Evolutionary conservation across 2,113 vertebrate genomes (phyloP).

Genomic region (Podiceps cristatus): DNA sequence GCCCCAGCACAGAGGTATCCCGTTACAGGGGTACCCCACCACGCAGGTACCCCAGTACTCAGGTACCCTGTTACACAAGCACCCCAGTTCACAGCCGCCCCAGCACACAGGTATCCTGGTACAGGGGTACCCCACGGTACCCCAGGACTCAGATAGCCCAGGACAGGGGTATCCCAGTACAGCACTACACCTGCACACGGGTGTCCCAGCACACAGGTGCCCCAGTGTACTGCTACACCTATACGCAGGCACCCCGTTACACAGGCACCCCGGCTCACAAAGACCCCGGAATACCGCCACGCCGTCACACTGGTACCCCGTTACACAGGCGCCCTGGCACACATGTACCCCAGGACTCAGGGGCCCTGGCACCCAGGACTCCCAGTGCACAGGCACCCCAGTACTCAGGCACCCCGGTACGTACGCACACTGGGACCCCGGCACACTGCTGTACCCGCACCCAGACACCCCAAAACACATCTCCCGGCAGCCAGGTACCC

Average conservation of each 20-base stretch:
- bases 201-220: too few species aligned
- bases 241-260: not conserved
- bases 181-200: not conserved
- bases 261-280: not conserved
- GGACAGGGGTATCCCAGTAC: not conserved
- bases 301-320: not conserved
- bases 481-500: too few species aligned
- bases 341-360: not conserved
- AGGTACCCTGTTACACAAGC: too few species aligned
- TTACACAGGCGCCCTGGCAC: too few species aligned
- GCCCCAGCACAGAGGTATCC: too few species aligned
- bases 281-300: too few species aligned
- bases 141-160: not conserved
- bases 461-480: not conserved
- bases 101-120: too few species aligned
- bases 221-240: not conserved
- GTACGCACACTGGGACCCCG: fast-evolving
- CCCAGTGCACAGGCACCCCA: not conserved
- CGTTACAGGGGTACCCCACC: too few species aligned
- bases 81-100: too few species aligned
- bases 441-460: not conserved
- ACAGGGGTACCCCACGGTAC: not conserved
- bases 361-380: not conserved
- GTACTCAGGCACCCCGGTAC: not conserved
- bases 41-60: not conserved